phyloP scores from a whole-genome alignment of 2,797 vertebrate genomes.

The Naso thynnoides region DNA sequence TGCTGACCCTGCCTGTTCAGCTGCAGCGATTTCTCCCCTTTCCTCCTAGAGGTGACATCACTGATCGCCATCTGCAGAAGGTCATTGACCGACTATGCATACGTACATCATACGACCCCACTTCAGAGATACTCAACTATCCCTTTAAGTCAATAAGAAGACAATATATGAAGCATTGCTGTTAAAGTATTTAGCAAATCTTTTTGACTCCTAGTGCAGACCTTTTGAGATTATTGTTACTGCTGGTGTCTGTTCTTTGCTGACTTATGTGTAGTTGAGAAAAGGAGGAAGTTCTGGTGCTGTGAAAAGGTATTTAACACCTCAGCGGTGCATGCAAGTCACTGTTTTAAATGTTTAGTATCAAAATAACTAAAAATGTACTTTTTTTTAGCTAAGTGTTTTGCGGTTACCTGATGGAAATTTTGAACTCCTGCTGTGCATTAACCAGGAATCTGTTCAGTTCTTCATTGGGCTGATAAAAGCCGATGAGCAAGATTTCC shows the following conservation, averaged over 20 bases:
- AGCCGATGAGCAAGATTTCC: slow-evolving; percentile 95
- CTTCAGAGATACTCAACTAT: no score
- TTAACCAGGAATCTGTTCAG: slow-evolving; percentile 90
- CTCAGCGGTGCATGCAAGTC: not conserved
- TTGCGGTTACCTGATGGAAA: slow-evolving; percentile 90
- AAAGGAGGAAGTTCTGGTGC: not conserved
- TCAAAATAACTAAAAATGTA: not conserved
- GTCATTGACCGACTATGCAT: no score
- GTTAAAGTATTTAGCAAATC: not conserved
- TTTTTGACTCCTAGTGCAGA: not conserved
- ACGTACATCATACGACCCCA: no score
- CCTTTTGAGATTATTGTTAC: not conserved
- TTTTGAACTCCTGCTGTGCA: slow-evolving; percentile 94
- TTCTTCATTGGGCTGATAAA: slow-evolving; percentile 97
- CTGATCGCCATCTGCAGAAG: no score
- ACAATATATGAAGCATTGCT: not conserved
- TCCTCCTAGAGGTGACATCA: no score
- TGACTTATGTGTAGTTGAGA: not conserved
- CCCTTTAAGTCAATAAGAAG: not conserved
- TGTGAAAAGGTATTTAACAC: not conserved
- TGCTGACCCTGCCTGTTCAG: no score
- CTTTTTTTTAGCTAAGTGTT: not conserved
- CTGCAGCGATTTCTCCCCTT: no score
- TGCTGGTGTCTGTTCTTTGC: not conserved
- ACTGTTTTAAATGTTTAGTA: not conserved